These are phyloP conservation scores for Halesus radiatus DNA, from an alignment of 1,140 invertebrate species.

Conservation along the genomic window DNA sequence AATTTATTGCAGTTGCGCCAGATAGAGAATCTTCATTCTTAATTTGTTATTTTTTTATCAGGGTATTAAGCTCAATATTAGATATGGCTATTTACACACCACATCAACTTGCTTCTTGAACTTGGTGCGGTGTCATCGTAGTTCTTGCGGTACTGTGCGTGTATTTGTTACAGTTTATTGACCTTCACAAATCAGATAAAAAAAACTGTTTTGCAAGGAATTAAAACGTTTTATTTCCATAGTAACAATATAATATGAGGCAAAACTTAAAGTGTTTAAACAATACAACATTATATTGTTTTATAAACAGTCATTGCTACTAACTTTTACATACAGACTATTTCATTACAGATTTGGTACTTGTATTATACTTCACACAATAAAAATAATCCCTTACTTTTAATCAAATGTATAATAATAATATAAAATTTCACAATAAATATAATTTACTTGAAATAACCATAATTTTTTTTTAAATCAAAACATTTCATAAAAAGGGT, in stretches of 20 bases:
- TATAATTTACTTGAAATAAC: neutral
- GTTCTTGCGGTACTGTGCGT: too few species aligned
- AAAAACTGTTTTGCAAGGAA: slow-evolving; percentile 37
- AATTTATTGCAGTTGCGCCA: too few species aligned
- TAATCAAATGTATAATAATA: slow-evolving; percentile 1
- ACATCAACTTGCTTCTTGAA: too few species aligned
- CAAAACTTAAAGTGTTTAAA: slow-evolving; percentile 46
- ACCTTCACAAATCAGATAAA: too few species aligned
- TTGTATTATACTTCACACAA: slow-evolving; percentile 15
- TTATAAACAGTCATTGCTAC: slow-evolving; percentile 7
- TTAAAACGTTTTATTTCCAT: slow-evolving; percentile 55
- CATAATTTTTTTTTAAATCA: too few species aligned
- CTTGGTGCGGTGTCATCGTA: too few species aligned
- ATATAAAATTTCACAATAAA: neutral
- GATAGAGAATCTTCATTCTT: too few species aligned
- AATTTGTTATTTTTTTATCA: too few species aligned
- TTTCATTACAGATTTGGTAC: slow-evolving; percentile 25
- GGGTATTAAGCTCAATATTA: too few species aligned
- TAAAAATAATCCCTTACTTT: neutral
- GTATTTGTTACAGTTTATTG: too few species aligned
- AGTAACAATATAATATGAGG: slow-evolving; percentile 53
- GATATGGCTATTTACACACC: too few species aligned
- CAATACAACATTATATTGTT: slow-evolving; percentile 21
- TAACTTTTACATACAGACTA: slow-evolving; percentile 5
- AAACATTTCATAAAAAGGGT: too few species aligned